Evolutionary conservation across 2,113 vertebrate genomes (phyloP).

Genomic region (Motacilla alba): DNA sequence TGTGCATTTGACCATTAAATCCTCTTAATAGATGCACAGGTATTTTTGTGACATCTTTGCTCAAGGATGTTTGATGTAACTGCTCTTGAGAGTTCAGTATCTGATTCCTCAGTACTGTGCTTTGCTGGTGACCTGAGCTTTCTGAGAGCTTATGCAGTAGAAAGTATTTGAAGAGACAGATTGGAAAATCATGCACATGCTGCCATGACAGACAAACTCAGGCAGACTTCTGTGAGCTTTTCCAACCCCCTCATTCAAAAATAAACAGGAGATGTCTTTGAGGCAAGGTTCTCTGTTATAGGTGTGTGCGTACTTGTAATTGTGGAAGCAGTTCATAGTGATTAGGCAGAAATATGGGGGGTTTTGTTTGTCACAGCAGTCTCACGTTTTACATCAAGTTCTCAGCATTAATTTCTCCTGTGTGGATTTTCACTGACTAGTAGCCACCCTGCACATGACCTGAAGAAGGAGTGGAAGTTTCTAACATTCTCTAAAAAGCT

Average conservation of each 20-base stretch:
- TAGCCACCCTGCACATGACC: not conserved
- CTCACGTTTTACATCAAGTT: not conserved
- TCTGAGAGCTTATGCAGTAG: not conserved
- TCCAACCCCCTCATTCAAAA: not conserved
- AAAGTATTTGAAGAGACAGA: not conserved
- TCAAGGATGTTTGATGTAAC: not conserved
- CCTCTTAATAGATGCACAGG: not conserved
- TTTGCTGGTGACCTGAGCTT: not conserved
- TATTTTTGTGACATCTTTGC: not conserved
- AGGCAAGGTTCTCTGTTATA: constrained; percentile 1
- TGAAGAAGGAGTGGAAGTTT: not conserved
- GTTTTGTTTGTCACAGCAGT: not conserved
- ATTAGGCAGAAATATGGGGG: not conserved
- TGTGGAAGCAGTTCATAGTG: not conserved
- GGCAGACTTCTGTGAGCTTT: not conserved
- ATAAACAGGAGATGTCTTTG: not conserved
- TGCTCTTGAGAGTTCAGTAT: not conserved
- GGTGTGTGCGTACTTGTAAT: not conserved
- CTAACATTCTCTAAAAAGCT: not conserved
- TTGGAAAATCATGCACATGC: not conserved
- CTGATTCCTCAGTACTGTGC: not conserved
- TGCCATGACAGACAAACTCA: not conserved
- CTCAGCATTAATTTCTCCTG: not conserved
- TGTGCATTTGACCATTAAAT: not conserved
- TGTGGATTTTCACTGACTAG: not conserved